Evolutionary conservation across 1,140 invertebrate genomes (phyloP).

Genomic region (Pemphigus obesinymphae): DNA sequence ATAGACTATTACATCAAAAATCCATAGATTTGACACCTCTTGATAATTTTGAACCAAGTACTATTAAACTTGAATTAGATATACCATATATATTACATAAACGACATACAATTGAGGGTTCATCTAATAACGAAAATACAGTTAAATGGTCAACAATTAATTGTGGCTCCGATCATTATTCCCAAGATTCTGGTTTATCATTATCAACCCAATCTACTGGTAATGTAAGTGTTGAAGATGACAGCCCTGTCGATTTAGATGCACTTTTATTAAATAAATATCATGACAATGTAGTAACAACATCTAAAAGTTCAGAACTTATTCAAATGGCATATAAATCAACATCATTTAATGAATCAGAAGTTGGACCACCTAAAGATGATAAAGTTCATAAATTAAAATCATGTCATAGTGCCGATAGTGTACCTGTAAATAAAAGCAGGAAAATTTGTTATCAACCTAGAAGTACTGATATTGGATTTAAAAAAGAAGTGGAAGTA

Average conservation of each 20-base stretch:
- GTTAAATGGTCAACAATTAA: conserved; percentile 43
- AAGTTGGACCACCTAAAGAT: neutral
- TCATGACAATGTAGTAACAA: conserved; percentile 39
- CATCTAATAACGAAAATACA: conserved; percentile 52
- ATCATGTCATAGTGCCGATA: conserved; percentile 36
- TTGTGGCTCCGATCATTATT: conserved; percentile 46
- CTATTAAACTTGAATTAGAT: conserved; percentile 58
- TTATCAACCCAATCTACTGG: conserved; percentile 40
- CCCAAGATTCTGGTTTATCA: conserved; percentile 49
- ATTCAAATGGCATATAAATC: conserved; percentile 36
- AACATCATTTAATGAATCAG: conserved; percentile 21
- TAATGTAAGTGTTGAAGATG: conserved; percentile 37
- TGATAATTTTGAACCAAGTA: conserved; percentile 38
- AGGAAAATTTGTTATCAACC: conserved; percentile 26
- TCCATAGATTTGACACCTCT: conserved; percentile 77
- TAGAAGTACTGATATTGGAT: conserved; percentile 12
- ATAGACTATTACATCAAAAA: conserved; percentile 64
- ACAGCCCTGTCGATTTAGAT: conserved; percentile 36
- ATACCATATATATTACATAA: conserved; percentile 79
- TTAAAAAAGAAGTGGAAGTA: conserved; percentile 43
- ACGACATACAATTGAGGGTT: conserved; percentile 74
- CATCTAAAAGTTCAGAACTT: conserved; percentile 39
- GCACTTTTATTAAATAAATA: conserved; percentile 31
- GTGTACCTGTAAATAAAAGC: neutral
- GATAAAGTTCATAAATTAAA: conserved; percentile 22